phyloP scores from a whole-genome alignment of 2,888 invertebrate genomes.

The Pristionchus japonicus region DNA sequence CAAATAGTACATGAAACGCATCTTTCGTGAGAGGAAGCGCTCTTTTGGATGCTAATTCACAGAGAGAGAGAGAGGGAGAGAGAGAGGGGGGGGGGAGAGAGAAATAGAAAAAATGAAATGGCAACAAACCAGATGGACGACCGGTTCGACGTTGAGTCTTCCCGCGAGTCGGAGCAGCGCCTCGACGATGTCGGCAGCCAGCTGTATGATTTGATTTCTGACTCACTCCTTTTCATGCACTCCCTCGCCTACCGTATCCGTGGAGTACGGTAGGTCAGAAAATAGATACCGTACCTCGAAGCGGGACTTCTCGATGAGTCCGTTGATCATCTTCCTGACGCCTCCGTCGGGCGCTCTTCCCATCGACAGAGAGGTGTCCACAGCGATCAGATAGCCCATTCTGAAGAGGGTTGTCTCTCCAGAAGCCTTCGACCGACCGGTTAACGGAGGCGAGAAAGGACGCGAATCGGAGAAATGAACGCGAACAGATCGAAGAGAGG shows the following conservation, averaged over 20 bases:
- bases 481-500: neutral
- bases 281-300: neutral
- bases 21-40: too few relatives aligned
- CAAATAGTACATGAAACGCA: too few relatives aligned
- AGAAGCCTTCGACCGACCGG: neutral
- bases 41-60: too few relatives aligned
- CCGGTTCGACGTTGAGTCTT: neutral
- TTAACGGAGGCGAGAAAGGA: neutral
- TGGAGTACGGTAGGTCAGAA: too few relatives aligned
- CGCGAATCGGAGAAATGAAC: neutral
- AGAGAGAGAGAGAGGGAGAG: too few relatives aligned
- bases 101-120: neutral
- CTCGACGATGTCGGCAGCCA: conserved; percentile 36
- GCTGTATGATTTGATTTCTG: neutral
- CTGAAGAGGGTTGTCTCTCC: neutral
- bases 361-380: conserved; percentile 32
- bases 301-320: neutral
- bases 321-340: neutral
- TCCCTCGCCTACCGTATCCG: too few relatives aligned
- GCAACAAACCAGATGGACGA: conserved; percentile 20
- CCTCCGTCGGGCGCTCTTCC: neutral
- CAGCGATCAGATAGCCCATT: conserved; percentile 36
- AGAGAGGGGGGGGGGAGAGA: too few relatives aligned
- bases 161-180: neutral
- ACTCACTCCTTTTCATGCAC: too few relatives aligned